Percentiles rank a stretch among this genome's conserved stretches.
Conservation (phyloP, 2,113 vertebrate species). For the Tupaia chinensis region DNA sequence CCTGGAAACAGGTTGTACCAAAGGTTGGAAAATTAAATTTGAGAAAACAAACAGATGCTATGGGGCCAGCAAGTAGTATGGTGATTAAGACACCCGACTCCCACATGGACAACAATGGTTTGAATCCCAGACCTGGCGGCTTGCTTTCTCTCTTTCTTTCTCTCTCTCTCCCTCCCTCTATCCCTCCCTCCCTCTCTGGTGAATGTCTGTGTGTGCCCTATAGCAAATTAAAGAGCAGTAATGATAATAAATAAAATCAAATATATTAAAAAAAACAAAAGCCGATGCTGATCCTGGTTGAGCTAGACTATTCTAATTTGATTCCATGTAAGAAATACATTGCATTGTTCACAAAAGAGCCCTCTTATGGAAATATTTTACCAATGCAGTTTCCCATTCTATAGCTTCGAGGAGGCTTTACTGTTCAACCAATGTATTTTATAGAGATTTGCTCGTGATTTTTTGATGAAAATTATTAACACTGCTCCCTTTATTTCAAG, state of each 20-base stretch:
- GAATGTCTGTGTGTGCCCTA: too few species aligned
- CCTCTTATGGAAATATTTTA: background rate
- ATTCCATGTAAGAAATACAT: background rate
- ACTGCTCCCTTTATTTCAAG: background rate
- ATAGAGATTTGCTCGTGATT: background rate
- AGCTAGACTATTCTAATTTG: background rate
- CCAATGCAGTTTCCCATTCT: background rate
- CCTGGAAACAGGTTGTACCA: background rate
- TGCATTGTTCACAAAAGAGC: background rate
- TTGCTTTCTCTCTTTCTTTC: too few species aligned
- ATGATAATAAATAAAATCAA: too few species aligned
- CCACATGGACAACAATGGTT: too few species aligned
- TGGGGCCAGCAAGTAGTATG: too few species aligned
- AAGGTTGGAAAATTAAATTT: background rate
- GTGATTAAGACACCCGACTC: too few species aligned
- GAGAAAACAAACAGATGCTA: background rate
- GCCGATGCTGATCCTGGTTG: background rate
- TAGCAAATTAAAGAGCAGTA: too few species aligned
- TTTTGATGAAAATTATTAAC: conserved; percentile 16
- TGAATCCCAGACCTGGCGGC: too few species aligned
- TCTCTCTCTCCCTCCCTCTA: too few species aligned
- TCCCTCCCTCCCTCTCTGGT: too few species aligned
- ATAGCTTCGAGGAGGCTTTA: background rate
- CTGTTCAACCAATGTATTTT: background rate
- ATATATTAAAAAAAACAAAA: too few species aligned